Conservation (phyloP, 2,113 vertebrate genomes). For the Pedionomus torquatus region DNA sequence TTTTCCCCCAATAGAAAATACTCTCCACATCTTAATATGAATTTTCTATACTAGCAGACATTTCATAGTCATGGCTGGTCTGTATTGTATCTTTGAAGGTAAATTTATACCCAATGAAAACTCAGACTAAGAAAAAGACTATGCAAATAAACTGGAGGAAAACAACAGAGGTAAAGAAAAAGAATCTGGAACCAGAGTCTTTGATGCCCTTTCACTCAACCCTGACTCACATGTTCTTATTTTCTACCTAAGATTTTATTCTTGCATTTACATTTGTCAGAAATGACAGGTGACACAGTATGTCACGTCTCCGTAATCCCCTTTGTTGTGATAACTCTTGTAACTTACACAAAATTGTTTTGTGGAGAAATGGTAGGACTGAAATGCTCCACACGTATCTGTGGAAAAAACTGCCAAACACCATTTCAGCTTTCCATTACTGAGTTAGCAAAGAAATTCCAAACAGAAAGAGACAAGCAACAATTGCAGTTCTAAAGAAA, state of each 20-base stretch:
- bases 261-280: constrained; percentile 29
- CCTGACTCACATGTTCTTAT: neutral
- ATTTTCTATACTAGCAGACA: neutral
- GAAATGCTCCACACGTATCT: neutral
- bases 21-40: neutral
- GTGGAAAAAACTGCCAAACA: neutral
- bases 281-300: constrained; percentile 17
- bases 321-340: constrained; percentile 5
- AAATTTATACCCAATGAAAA: neutral
- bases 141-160: neutral
- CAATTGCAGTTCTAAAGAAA: neutral
- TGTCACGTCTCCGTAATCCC: neutral
- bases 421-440: neutral
- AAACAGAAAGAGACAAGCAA: neutral
- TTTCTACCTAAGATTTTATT: neutral
- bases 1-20: neutral
- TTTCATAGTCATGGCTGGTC: neutral
- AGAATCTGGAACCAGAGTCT: neutral
- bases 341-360: constrained; percentile 1
- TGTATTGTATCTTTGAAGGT: neutral
- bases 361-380: neutral
- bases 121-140: neutral
- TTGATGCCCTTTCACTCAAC: neutral
- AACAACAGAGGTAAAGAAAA: neutral
- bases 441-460: neutral